Percentiles rank a stretch among this genome's conserved stretches.
These are phyloP conservation scores for Zygothrica quintamaculata DNA, from an alignment of 2,888 invertebrate genomes.

Conservation along the genomic window DNA sequence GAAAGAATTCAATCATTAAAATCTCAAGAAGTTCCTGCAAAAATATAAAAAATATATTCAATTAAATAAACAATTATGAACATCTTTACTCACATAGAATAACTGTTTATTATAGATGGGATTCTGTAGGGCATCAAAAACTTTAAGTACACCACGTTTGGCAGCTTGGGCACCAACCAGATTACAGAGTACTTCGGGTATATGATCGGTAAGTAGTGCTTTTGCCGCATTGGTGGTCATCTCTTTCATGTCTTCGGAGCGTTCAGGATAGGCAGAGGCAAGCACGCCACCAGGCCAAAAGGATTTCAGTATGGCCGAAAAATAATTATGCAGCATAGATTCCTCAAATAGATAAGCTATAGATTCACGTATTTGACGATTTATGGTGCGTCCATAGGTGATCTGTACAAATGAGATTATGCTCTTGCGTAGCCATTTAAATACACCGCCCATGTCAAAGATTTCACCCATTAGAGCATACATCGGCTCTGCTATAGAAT, in stretches of 20 bases:
- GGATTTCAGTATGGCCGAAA: slow-evolving; percentile 91
- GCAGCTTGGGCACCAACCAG: slow-evolving; percentile 94
- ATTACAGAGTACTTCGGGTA: slow-evolving; percentile 92
- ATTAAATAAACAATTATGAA: too few relatives aligned
- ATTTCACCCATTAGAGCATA: slow-evolving; percentile 94
- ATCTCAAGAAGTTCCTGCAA: slow-evolving; percentile 88
- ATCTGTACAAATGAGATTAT: slow-evolving; percentile 96
- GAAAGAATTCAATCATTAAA: slow-evolving; percentile 88
- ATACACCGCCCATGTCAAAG: slow-evolving; percentile 95
- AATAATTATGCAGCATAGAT: slow-evolving; percentile 95
- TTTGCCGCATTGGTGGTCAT: slow-evolving; percentile 89
- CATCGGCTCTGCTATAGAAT: slow-evolving; percentile 95
- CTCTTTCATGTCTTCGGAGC: slow-evolving; percentile 88
- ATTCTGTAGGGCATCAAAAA: slow-evolving; percentile 94
- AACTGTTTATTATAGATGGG: slow-evolving; percentile 94
- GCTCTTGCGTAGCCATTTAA: slow-evolving; percentile 93
- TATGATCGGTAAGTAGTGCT: slow-evolving; percentile 87
- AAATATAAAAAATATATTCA: too few relatives aligned
- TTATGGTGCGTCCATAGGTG: slow-evolving; percentile 96
- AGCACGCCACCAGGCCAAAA: slow-evolving; percentile 96
- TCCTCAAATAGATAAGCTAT: slow-evolving; percentile 95
- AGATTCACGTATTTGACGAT: slow-evolving; percentile 94
- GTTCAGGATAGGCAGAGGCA: slow-evolving; percentile 85
- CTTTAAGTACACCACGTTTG: slow-evolving; percentile 92
- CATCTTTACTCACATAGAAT: slow-evolving; percentile 90